phyloP scores from a whole-genome alignment of 2,797 vertebrate species.

The Balearica regulorum region DNA sequence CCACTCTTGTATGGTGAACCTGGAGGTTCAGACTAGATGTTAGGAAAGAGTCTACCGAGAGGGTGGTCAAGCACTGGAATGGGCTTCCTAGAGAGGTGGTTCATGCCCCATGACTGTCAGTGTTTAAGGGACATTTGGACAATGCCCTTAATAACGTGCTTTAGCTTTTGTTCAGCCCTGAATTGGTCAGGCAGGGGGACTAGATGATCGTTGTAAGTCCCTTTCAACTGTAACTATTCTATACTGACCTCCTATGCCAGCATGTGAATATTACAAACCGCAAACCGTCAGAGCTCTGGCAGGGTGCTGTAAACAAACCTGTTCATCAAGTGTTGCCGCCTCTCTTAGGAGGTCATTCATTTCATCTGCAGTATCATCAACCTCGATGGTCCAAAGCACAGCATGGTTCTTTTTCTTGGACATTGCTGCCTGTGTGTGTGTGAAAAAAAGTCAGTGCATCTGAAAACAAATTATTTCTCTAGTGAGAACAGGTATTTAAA shows the following conservation, averaged over 20 bases:
- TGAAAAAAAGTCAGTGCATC: not conserved
- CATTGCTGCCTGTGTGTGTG: conserved; percentile 75
- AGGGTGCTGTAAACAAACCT: conserved; percentile 74
- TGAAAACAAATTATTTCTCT: not conserved
- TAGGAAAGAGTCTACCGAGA: not conserved
- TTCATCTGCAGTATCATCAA: conserved; percentile 75
- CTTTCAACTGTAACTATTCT: not conserved
- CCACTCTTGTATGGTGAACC: not conserved
- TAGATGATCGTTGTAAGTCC: not conserved
- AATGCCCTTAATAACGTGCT: not conserved
- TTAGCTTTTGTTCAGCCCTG: not conserved
- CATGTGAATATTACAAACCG: not conserved
- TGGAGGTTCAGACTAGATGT: not conserved
- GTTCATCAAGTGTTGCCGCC: conserved; percentile 73
- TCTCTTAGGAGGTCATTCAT: conserved; percentile 73
- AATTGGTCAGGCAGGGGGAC: not conserved
- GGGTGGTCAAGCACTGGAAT: not conserved
- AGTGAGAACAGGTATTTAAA: not conserved
- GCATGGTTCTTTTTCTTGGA: conserved; percentile 83
- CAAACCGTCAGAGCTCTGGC: not conserved
- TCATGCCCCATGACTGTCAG: not conserved
- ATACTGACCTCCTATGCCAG: rapidly evolving
- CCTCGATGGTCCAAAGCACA: conserved; percentile 73
- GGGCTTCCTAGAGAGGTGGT: not conserved
- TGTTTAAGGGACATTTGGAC: not conserved